Evolutionary conservation across 1,140 invertebrate genomes (phyloP).

Genomic region (Diachasma alloeum): DNA sequence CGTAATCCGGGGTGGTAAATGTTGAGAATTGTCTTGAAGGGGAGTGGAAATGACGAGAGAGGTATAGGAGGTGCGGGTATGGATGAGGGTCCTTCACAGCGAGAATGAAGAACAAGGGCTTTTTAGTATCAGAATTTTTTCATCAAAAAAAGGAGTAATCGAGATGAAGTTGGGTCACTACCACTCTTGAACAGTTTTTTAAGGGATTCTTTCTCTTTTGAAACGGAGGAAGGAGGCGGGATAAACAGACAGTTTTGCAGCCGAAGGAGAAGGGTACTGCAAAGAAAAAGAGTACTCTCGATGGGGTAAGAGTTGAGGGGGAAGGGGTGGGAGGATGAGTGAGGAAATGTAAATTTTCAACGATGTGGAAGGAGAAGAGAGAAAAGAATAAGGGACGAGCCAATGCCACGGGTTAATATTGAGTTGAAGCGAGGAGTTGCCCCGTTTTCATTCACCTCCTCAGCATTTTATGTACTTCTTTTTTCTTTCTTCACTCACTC

Average conservation of each 20-base stretch:
- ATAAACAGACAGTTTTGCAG: slow-evolving; percentile 63
- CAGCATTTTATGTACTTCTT: slow-evolving; percentile 30
- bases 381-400: slow-evolving; percentile 63
- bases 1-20: slow-evolving; percentile 61
- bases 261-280: slow-evolving; percentile 30
- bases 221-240: slow-evolving; percentile 57
- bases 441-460: slow-evolving; percentile 36
- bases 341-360: slow-evolving; percentile 66
- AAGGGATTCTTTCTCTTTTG: slow-evolving; percentile 48
- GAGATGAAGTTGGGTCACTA: slow-evolving; percentile 41
- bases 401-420: slow-evolving; percentile 54
- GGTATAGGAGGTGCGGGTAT: slow-evolving; percentile 54
- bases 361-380: slow-evolving; percentile 61
- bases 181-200: not conserved
- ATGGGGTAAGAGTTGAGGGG: slow-evolving; percentile 31
- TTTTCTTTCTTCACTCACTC: not conserved
- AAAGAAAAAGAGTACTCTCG: slow-evolving; percentile 24
- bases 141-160: slow-evolving; percentile 12
- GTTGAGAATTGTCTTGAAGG: slow-evolving; percentile 54
- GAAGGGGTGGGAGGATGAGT: slow-evolving; percentile 17
- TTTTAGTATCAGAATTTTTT: slow-evolving; percentile 11
- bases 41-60: slow-evolving; percentile 11
- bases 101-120: slow-evolving; percentile 7
- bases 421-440: slow-evolving; percentile 47
- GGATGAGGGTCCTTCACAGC: slow-evolving; percentile 32